A percentile compares a stretch with the other conserved stretches of the same genome.
These are phyloP conservation scores for Cepaea hortensis DNA, from an alignment of 2,888 invertebrate genomes.

Conservation along the genomic window DNA sequence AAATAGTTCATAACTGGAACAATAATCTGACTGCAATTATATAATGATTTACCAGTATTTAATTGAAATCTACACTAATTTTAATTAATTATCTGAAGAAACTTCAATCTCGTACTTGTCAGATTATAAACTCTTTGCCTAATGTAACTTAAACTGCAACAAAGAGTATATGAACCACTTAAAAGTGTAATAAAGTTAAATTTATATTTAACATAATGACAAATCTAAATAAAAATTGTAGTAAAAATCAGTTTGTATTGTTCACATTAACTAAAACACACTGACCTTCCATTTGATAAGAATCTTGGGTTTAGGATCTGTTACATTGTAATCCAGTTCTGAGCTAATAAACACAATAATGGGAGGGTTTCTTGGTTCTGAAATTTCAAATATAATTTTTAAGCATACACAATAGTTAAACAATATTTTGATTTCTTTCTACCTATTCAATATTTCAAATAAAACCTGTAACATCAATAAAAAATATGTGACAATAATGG, in stretches of 20 bases:
- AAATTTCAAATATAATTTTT: constrained; percentile 25
- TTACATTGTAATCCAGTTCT: constrained; percentile 59
- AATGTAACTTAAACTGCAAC: too few relatives aligned
- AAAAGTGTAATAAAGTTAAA: neutral
- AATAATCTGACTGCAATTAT: too few relatives aligned
- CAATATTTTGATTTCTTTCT: neutral
- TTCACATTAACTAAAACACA: neutral
- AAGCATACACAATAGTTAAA: neutral
- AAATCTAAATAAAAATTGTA: neutral
- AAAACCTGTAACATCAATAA: too few relatives aligned
- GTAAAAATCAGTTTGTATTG: neutral
- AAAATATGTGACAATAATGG: too few relatives aligned
- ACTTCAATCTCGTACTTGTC: too few relatives aligned
- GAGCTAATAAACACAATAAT: constrained; percentile 56
- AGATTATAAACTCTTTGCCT: too few relatives aligned
- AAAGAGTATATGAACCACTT: neutral
- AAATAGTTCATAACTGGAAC: too few relatives aligned
- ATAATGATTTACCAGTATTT: too few relatives aligned
- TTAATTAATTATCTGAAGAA: too few relatives aligned
- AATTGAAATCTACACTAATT: too few relatives aligned
- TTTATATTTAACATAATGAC: neutral
- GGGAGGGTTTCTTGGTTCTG: constrained; percentile 56
- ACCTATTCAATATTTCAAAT: neutral
- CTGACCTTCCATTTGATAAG: constrained; percentile 65
- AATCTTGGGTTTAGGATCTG: constrained; percentile 60